phyloP scores from a whole-genome alignment of 2,113 vertebrate genomes.

The Heterotis niloticus region DNA sequence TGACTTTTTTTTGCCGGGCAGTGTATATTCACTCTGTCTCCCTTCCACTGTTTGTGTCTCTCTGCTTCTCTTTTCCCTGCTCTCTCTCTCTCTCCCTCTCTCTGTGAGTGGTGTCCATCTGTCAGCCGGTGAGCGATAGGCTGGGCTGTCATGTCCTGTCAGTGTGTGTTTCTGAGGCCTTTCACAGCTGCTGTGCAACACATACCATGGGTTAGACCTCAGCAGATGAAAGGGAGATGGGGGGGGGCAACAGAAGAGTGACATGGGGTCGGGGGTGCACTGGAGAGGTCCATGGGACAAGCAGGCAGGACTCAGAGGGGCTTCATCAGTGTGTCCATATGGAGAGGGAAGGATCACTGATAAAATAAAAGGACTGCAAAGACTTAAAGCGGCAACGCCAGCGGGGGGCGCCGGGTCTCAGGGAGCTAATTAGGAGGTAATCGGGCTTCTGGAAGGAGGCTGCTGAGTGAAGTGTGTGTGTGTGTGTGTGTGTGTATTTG shows the following conservation, averaged over 20 bases:
- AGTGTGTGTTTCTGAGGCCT: conserved; percentile 82
- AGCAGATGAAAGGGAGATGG: conserved; percentile 39
- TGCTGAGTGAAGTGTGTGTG: conserved; percentile 39
- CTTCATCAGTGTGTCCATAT: conserved; percentile 29
- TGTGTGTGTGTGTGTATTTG: conserved; percentile 28
- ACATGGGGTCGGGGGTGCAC: neutral
- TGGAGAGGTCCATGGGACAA: conserved; percentile 13
- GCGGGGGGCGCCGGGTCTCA: conserved; percentile 22
- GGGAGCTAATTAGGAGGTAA: conserved; percentile 26
- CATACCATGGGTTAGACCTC: conserved; percentile 49
- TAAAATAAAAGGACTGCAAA: conserved; percentile 33
- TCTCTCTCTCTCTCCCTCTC: conserved; percentile 67
- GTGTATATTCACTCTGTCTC: too few relatives aligned
- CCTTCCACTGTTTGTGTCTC: too few relatives aligned
- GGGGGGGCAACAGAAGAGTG: neutral
- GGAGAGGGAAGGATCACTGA: conserved; percentile 22
- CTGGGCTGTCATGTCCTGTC: conserved; percentile 93
- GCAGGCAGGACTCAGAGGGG: conserved; percentile 20
- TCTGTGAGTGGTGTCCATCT: conserved; percentile 98
- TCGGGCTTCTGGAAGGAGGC: conserved; percentile 14
- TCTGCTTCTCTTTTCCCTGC: conserved; percentile 41
- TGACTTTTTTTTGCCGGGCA: too few relatives aligned
- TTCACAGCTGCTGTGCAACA: conserved; percentile 78
- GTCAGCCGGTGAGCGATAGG: conserved; percentile 94
- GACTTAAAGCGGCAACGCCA: conserved; percentile 32